Percentiles rank a stretch among this genome's conserved stretches.
phyloP scores from a whole-genome alignment of 1,140 invertebrate genomes.

The Ephestia elutella region DNA sequence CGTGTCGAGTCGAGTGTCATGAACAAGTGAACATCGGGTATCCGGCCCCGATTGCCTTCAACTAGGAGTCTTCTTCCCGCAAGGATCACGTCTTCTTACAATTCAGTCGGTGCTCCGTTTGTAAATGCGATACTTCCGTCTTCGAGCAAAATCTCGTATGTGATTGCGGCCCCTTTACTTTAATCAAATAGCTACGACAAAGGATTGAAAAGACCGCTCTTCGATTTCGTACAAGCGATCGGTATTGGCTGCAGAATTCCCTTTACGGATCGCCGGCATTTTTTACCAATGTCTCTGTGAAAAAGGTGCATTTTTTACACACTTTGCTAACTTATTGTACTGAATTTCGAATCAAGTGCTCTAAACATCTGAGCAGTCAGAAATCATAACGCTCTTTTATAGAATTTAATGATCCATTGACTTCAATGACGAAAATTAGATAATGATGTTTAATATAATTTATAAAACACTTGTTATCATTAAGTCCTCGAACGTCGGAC shows the following conservation, averaged over 20 bases:
- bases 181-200: constrained; percentile 71
- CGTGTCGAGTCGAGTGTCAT: constrained; percentile 45
- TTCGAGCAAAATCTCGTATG: constrained; percentile 47
- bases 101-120: constrained; percentile 62
- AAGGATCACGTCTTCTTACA: constrained; percentile 37
- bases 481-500: constrained; percentile 19
- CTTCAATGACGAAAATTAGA: not conserved
- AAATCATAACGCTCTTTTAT: not conserved
- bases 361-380: not conserved
- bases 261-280: constrained; percentile 52
- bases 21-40: constrained; percentile 46
- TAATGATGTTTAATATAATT: constrained; percentile 29
- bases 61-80: constrained; percentile 33
- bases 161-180: constrained; percentile 66
- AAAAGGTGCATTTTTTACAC: constrained; percentile 32
- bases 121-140: constrained; percentile 71
- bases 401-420: not conserved
- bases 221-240: constrained; percentile 61
- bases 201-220: constrained; percentile 65
- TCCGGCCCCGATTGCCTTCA: constrained; percentile 42
- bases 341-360: constrained; percentile 6
- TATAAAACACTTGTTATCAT: constrained; percentile 26
- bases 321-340: constrained; percentile 17
- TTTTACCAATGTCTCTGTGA: constrained; percentile 41
- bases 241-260: constrained; percentile 58